Evolutionary conservation across 2,888 invertebrate genomes (phyloP), one percentile per base, ranked within the genome.

Genomic region (Tachina grossa): DNA sequence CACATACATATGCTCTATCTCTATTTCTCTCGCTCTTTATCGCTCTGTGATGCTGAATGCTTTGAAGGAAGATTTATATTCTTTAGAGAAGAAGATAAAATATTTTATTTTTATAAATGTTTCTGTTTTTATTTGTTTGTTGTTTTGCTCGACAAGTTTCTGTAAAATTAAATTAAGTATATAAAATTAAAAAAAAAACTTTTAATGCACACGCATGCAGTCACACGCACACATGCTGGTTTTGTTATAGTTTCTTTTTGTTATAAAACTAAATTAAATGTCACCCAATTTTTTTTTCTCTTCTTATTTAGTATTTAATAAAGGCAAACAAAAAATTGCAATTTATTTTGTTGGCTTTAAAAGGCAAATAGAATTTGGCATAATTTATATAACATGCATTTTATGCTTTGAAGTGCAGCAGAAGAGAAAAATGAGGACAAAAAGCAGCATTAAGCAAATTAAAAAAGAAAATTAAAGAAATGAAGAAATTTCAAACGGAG

Each of bases 221-320:
- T 45, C 0, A 19, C 31, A 22, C 45, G 13, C n/a, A 22, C 41
- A 43, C n/a, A 47, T 47, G 53, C 31, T 59, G 14, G 14, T 41
- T 66, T 68, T 63, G 6, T 71, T 47, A 16, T 57, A 53, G 47
- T 59, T 78, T 41, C 49, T 59, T 77, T 66, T 49, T 41, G 31
- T 10, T 41, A 59, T 22, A 66, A 76, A 80, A 76, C 47, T 43
- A 72, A 72, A 80, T 79, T 61, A 84, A 71, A 79, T 82, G 76
- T 82, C 76, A 82, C 53, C 66, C 19, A 61, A 51, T 68, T 78
- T 53, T 74, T 72, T 49, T 47, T 19, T 77, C 22, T 61, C 55
- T 39, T 61, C 0, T 41, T 31, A 31, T 31, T 31, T 31, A 31
- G 31, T 47, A 14, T 13, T 59, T 45, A 19, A 45, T 31, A 63